Base-by-base conservation (phyloP, 2,113 vertebrate species). In the Macaca nemestrina region DNA sequence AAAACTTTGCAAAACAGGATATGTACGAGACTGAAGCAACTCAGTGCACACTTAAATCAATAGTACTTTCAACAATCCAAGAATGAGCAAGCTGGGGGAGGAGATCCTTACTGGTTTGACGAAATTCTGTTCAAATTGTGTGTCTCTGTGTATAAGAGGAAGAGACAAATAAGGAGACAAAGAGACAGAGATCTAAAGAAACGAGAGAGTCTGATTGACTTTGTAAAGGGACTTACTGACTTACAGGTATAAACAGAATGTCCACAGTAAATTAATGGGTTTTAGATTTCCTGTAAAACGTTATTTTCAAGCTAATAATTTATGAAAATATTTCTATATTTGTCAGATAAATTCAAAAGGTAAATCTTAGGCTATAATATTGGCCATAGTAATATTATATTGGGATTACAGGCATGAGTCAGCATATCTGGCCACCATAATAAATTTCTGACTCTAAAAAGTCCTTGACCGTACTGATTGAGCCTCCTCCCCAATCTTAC, bases 371-470 rank as follows among this genome's bases (percentile, higher is more conserved):
- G 0, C 4, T 85, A 1, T 76, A 70, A 80, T 20, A 16, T 4
- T 75, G 48, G 20, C 12, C 13, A 9, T 27, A 43, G 23, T 32
- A 68, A 87, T 52, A 75, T 6, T 90, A 20, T 55, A 55, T 32
- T 32, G 61, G 61, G 25, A 6, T 67, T 32, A 67, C 30, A 32
- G 61, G 27, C 25, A 32, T 59, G 23, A 59, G 64, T 32, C 64
- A 68, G 13, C 6, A 5, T 27, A 68, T 2, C 64, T 0, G 6
- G 30, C 43, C 59, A 0, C 18, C 3, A 55, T 13, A 10, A 35
- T 38, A 90, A 48, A 40, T 86, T 94, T 91, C 59, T 64, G 6
- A 22, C 90, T 90, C 75, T 52, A 50, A 76, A 80, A 79, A 59
- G 50, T 10, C 32, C 3, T 76, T 59, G 40, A 35, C 84, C 57